Evolutionary conservation across 1,140 invertebrate genomes (phyloP), one percentile per base, ranked within the genome.

Genomic region (Lordiphosa mommai): DNA sequence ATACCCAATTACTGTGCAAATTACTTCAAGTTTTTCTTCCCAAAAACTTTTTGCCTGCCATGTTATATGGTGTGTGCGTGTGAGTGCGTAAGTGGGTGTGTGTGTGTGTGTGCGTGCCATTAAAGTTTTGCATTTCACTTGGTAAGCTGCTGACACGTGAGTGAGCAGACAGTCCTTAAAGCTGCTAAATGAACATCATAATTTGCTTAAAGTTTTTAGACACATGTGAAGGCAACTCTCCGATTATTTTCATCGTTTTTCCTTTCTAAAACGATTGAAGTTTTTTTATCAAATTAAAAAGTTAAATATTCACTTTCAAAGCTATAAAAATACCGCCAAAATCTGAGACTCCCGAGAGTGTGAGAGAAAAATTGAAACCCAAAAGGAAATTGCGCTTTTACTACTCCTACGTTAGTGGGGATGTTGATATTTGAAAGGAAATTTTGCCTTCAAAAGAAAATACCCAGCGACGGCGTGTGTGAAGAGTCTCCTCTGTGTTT

Each of bases 1-100:
- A 86, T 86, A 76, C 80, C 80, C 80, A 86, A 86, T 86, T 86
- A 86, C 80, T 80, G 80, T 86, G 80, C 71, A 86, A 86, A 86
- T 86, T 86, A 80, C 80, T 86, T 72, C 55, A 80, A 86, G 61
- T 72, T 82, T 63, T 60, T 58, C 37, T 64, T 56, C 43, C 16
- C 30, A 47, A 51, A 64, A 80, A 74, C 65, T 73, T 74, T 74
- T 68, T 40, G 8, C 48, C 23, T 46, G 38, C 47, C 17, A 50
- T 48, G 10, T 37, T 40, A 58, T 52, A 58, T 52, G 65, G 30
- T 53, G 33, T 40, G 49, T 46, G 41, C 60, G 30, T 53, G 33
- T 40, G 49, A 40, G 41, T 51, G 16, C 37, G 34, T 23, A 13
- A 36, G 13, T 30, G 46, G n/a, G 29, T 33, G 17, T 37, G 30